phyloP scores from a whole-genome alignment of 2,113 vertebrate genomes.

The Elephas maximus region DNA sequence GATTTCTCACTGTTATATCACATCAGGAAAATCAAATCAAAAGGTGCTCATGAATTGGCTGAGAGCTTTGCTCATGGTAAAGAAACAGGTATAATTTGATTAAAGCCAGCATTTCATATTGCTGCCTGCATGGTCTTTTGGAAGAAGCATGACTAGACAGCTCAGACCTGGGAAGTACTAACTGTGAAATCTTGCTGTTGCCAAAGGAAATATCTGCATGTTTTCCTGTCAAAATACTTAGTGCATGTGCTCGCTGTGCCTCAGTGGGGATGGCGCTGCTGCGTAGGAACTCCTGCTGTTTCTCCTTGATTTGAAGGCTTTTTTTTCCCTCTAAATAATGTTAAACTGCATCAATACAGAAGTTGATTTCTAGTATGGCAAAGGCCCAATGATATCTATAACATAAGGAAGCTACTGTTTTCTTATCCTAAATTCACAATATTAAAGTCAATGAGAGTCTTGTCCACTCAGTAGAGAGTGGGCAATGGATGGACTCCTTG shows the following conservation, averaged over 20 bases:
- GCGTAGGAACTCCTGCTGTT: not conserved
- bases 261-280: not conserved
- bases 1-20: slow-evolving; percentile 42
- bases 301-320: slow-evolving; percentile 33
- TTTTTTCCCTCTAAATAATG: slow-evolving; percentile 19
- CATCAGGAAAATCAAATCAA: slow-evolving; percentile 63
- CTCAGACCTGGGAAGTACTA: slow-evolving; percentile 70
- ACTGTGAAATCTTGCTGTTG: slow-evolving; percentile 66
- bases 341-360: slow-evolving; percentile 23
- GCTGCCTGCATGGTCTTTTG: slow-evolving; percentile 59
- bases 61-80: slow-evolving; percentile 49
- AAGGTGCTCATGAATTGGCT: slow-evolving; percentile 55
- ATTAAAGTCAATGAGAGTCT: slow-evolving; percentile 38
- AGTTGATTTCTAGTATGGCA: not conserved
- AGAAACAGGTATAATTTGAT: slow-evolving; percentile 65
- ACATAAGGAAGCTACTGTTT: slow-evolving; percentile 30
- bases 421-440: not conserved
- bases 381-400: slow-evolving; percentile 13
- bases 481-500: not conserved
- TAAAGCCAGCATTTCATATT: slow-evolving; percentile 40
- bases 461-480: not conserved
- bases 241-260: not conserved
- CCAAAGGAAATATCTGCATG: slow-evolving; percentile 71
- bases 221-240: slow-evolving; percentile 62
- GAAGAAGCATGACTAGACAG: slow-evolving; percentile 55